phyloP scores from a whole-genome alignment of 2,797 vertebrate genomes.

The Helicolenus hilgendorfi region DNA sequence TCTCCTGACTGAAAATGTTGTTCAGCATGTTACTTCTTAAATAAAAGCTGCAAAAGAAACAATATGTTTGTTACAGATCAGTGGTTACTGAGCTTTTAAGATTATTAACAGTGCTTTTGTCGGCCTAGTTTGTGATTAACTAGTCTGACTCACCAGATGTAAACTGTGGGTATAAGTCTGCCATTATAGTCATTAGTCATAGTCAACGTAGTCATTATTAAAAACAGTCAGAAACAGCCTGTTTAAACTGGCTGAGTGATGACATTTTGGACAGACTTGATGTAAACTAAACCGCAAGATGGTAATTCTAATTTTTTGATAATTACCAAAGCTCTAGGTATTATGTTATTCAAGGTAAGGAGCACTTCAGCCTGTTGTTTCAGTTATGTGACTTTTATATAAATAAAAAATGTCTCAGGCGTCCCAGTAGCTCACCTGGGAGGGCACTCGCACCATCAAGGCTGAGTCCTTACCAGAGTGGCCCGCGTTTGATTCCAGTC shows the following conservation, averaged over 20 bases:
- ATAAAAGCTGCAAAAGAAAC: neutral
- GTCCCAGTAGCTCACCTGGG: no score
- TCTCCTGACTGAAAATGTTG: neutral
- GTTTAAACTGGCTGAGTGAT: neutral
- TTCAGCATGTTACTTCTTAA: neutral
- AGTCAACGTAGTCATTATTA: no score
- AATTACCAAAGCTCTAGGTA: neutral
- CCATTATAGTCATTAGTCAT: neutral
- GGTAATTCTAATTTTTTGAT: neutral
- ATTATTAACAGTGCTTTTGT: neutral
- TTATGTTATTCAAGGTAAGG: neutral
- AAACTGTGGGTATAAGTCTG: neutral
- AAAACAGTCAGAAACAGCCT: neutral
- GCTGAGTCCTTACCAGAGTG: neutral
- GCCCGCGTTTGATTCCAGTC: neutral
- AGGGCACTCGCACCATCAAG: no score
- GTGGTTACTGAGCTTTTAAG: neutral
- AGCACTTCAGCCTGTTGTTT: neutral
- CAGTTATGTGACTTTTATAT: neutral
- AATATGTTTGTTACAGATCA: neutral
- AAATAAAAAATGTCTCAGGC: no score
- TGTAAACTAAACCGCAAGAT: no score
- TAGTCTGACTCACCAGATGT: neutral
- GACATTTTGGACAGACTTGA: no score
- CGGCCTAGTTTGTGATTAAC: neutral